Percentiles rank a stretch among this genome's conserved stretches.
These are phyloP conservation scores for Drosophila watanabei DNA, from an alignment of 1,140 invertebrate species.

Conservation along the genomic window DNA sequence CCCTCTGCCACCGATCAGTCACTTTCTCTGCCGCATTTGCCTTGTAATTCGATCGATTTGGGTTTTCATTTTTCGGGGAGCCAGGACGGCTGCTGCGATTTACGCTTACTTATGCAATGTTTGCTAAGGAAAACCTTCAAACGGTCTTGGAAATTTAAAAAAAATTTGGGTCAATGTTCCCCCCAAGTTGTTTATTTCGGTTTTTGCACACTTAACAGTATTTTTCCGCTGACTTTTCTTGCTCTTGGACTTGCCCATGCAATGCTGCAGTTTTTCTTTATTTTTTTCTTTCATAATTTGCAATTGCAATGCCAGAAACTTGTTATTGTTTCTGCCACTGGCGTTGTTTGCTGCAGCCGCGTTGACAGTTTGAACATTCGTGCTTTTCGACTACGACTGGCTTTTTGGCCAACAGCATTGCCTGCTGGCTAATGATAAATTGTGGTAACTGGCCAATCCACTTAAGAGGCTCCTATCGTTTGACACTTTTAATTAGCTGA, in stretches of 20 bases:
- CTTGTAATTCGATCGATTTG: conserved; percentile 72
- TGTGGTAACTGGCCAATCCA: conserved; percentile 30
- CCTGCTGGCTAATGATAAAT: conserved; percentile 8
- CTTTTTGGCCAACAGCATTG: conserved; percentile 16
- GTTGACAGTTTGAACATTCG: conserved; percentile 54
- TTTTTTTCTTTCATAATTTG: conserved; percentile 23
- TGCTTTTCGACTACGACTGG: conserved; percentile 35
- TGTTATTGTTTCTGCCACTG: conserved; percentile 34
- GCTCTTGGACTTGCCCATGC: conserved; percentile 83
- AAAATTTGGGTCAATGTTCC: conserved; percentile 77
- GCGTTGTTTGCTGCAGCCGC: conserved; percentile 40
- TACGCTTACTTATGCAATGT: conserved; percentile 67
- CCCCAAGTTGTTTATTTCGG: conserved; percentile 34
- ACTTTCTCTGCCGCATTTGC: conserved; percentile 61
- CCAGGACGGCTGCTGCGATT: conserved; percentile 69
- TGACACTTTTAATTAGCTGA: conserved; percentile 28
- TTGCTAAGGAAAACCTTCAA: conserved; percentile 48
- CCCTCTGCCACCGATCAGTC: conserved; percentile 22
- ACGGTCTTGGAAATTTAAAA: conserved; percentile 55
- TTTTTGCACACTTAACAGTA: conserved; percentile 77
- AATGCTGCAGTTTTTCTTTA: conserved; percentile 62
- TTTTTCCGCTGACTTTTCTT: conserved; percentile 66
- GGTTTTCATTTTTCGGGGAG: conserved; percentile 13
- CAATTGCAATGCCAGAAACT: conserved; percentile 60
- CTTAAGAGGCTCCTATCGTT: conserved; percentile 10